Evolutionary conservation across 2,888 invertebrate species (phyloP).

Genomic region (Leptinotarsa tumamoca): DNA sequence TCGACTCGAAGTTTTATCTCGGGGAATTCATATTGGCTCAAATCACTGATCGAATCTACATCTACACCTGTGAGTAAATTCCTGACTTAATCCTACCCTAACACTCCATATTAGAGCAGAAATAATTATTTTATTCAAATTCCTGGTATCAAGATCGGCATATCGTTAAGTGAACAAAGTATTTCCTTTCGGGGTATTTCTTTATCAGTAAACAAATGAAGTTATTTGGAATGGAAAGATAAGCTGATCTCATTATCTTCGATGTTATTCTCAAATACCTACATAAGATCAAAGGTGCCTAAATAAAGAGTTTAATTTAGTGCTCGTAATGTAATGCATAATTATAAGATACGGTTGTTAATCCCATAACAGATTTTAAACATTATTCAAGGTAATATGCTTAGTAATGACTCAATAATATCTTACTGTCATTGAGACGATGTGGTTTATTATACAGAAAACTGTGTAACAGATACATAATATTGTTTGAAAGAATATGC

Average conservation of each 20-base stretch:
- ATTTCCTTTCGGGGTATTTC: background rate
- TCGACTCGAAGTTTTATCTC: too few relatives aligned
- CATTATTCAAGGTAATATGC: background rate
- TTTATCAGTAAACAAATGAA: constrained; percentile 17
- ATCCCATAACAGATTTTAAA: background rate
- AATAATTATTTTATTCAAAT: background rate
- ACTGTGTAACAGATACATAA: background rate
- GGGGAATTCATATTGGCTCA: background rate
- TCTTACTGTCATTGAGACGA: background rate
- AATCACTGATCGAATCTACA: background rate
- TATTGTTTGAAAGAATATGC: background rate
- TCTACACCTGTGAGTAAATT: too few relatives aligned
- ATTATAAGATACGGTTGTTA: constrained; percentile 18
- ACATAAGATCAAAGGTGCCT: constrained; percentile 18
- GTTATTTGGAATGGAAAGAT: constrained; percentile 3
- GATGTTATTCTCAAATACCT: background rate
- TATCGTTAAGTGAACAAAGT: constrained; percentile 3
- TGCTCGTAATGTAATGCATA: background rate
- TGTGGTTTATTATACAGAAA: background rate
- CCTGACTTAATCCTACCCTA: background rate
- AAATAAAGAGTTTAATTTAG: constrained; percentile 10
- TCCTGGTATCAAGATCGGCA: constrained; percentile 1
- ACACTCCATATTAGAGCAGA: background rate
- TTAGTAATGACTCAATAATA: background rate
- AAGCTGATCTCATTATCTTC: constrained; percentile 21